phyloP scores from a whole-genome alignment of 1,140 invertebrate genomes.

The Apis florea region DNA sequence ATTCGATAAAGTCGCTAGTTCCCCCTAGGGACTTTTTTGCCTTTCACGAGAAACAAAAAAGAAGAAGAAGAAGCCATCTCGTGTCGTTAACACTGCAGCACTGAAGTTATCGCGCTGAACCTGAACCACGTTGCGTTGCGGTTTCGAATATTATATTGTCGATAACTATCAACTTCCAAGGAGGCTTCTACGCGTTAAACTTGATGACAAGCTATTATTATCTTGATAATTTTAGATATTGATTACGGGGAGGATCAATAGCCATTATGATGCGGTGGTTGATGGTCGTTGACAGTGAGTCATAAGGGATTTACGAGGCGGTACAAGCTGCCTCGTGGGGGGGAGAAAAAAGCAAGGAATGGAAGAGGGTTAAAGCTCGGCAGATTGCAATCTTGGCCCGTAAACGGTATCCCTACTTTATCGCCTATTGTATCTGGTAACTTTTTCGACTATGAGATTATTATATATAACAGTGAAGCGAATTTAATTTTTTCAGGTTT shows the following conservation, averaged over 20 bases:
- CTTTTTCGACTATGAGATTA: too few relatives aligned
- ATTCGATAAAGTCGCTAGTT: not conserved
- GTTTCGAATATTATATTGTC: constrained; percentile 37
- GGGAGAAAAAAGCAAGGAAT: not conserved
- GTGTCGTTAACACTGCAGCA: too few relatives aligned
- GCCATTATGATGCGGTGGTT: constrained; percentile 43
- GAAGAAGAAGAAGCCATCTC: too few relatives aligned
- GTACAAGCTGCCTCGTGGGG: not conserved
- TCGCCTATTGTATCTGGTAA: constrained; percentile 11
- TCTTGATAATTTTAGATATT: constrained; percentile 54
- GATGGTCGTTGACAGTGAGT: constrained; percentile 54
- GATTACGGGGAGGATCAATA: constrained; percentile 49
- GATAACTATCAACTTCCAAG: constrained; percentile 30
- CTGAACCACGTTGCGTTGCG: too few relatives aligned
- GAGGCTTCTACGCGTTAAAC: constrained; percentile 46
- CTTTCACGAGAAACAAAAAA: not conserved
- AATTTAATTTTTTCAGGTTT: too few relatives aligned
- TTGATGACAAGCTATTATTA: constrained; percentile 52
- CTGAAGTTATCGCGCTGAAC: not conserved
- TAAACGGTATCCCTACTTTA: constrained; percentile 29
- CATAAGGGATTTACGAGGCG: constrained; percentile 35
- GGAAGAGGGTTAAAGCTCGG: constrained; percentile 14
- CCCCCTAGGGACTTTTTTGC: not conserved
- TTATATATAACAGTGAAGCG: not conserved
- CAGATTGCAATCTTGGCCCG: constrained; percentile 30